Conservation (phyloP, 2,888 invertebrate species). For the Syrphus vitripennis region DNA sequence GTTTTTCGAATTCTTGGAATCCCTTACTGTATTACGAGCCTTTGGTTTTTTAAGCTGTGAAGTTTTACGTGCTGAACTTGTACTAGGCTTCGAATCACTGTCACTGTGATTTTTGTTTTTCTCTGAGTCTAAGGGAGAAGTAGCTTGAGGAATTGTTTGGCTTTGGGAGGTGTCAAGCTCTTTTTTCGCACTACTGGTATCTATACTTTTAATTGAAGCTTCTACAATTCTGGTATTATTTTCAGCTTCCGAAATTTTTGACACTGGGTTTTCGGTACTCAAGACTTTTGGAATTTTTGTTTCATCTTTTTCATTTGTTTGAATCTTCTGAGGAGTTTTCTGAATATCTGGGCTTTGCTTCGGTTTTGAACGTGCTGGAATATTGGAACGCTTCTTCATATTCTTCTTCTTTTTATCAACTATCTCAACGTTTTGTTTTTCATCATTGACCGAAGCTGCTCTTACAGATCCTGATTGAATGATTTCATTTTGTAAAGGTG, state of each 20-base stretch:
- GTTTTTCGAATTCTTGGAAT: background rate
- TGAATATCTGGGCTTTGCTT: background rate
- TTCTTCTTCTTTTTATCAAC: background rate
- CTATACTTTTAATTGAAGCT: background rate
- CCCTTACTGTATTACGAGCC: background rate
- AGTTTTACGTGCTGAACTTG: background rate
- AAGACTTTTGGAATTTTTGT: background rate
- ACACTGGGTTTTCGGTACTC: background rate
- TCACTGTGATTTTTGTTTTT: no score
- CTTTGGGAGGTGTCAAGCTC: background rate
- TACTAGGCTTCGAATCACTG: background rate
- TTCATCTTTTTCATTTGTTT: background rate
- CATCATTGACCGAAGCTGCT: background rate
- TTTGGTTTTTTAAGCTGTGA: background rate
- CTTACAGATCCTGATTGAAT: background rate
- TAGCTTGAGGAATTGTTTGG: no score
- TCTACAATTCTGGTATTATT: background rate
- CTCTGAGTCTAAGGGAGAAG: background rate
- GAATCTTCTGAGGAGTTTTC: background rate
- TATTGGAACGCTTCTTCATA: conserved; percentile 17
- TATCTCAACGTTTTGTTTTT: background rate
- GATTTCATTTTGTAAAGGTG: background rate
- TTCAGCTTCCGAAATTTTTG: background rate
- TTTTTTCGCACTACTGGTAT: accelerated
- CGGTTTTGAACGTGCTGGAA: conserved; percentile 14